These are phyloP conservation scores for Sebastes baramenuke DNA, from an alignment of 2,797 vertebrate genomes.

Conservation along the genomic window DNA sequence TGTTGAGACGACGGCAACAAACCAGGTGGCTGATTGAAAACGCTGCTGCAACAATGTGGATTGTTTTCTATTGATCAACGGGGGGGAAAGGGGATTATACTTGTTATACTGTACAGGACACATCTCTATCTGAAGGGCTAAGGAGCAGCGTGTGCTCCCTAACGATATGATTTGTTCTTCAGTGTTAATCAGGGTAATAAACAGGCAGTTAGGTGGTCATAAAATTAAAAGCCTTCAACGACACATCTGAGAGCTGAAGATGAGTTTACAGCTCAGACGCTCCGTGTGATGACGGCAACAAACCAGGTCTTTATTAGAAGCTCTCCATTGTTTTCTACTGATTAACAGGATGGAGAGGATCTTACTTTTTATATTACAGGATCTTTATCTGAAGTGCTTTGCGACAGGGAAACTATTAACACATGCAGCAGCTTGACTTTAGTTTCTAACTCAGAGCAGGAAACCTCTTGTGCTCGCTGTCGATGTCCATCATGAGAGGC, in stretches of 20 bases:
- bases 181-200: neutral
- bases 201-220: neutral
- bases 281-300: neutral
- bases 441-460: neutral
- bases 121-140: neutral
- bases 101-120: conserved; percentile 3
- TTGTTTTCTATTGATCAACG: conserved; percentile 11
- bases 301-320: neutral
- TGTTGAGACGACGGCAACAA: neutral
- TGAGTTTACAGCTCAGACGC: conserved; percentile 5
- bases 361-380: neutral
- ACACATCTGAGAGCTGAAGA: neutral
- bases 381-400: neutral
- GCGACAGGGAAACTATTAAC: neutral
- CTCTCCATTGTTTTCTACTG: neutral
- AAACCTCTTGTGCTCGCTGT: conserved; percentile 7
- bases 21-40: conserved; percentile 33
- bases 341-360: neutral
- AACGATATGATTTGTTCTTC: neutral
- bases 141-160: neutral
- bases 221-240: conserved; percentile 1
- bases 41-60: neutral
- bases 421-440: neutral
- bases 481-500: neutral
- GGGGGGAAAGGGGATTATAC: neutral